phyloP scores from a whole-genome alignment of 2,797 vertebrate species.

The Squalus acanthias region DNA sequence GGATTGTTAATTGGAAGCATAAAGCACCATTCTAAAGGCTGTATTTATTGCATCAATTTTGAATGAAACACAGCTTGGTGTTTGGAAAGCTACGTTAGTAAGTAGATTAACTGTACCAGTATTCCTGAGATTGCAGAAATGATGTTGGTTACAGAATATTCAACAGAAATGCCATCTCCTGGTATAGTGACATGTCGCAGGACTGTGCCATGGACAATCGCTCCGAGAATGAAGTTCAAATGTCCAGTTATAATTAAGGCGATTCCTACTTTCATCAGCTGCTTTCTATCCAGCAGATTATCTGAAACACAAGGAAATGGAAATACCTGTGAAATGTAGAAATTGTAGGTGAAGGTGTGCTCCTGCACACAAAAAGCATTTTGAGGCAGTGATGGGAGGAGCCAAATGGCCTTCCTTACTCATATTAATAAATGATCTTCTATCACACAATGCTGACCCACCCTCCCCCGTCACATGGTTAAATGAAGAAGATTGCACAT shows the following conservation, averaged over 20 bases:
- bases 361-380: neutral
- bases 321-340: neutral
- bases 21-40: neutral
- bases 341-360: neutral
- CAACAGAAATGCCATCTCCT: conserved; percentile 51
- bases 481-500: neutral
- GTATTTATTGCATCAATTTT: neutral
- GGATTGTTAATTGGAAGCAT: neutral
- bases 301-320: neutral
- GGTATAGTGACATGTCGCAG: conserved; percentile 67
- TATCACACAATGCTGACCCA: neutral
- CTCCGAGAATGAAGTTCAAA: conserved; percentile 72
- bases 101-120: conserved; percentile 59
- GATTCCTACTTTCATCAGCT: conserved; percentile 87
- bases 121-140: conserved; percentile 68
- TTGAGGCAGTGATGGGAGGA: neutral
- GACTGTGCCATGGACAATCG: conserved; percentile 73
- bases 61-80: neutral
- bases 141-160: conserved; percentile 70
- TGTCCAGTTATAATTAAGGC: conserved; percentile 80
- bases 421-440: neutral
- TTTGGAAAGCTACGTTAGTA: neutral
- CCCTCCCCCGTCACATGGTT: neutral
- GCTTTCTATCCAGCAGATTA: conserved; percentile 48
- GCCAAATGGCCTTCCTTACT: neutral